Conservation (phyloP, 2,888 invertebrate species). For the Harpalus rubripes region DNA sequence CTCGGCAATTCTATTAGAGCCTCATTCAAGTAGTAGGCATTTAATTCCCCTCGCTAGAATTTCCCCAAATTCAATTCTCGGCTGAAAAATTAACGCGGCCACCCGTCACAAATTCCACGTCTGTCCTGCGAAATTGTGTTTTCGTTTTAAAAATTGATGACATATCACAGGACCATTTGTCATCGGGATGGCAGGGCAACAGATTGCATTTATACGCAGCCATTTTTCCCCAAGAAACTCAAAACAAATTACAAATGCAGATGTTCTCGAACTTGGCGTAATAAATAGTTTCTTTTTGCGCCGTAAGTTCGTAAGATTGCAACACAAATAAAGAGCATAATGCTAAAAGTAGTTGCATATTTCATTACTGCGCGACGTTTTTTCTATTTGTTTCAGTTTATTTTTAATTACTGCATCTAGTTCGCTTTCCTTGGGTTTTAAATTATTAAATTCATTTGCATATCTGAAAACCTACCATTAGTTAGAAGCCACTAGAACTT, state of each 20-base stretch:
- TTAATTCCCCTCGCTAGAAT: conserved; percentile 28
- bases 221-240: conserved; percentile 10
- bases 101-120: conserved; percentile 52
- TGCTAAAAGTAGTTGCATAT: conserved; percentile 43
- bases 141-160: conserved; percentile 56
- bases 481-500: conserved; percentile 47
- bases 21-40: conserved; percentile 16
- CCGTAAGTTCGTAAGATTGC: conserved; percentile 32
- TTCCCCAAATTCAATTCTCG: conserved; percentile 51
- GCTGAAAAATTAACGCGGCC: conserved; percentile 55
- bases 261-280: conserved; percentile 30
- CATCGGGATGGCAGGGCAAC: conserved; percentile 34
- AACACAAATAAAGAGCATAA: conserved; percentile 54
- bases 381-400: conserved; percentile 37
- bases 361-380: conserved; percentile 38
- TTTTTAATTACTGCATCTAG: conserved; percentile 59
- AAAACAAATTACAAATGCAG: conserved; percentile 45
- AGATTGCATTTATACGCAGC: conserved; percentile 27
- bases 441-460: conserved; percentile 60
- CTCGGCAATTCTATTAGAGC: conserved; percentile 19
- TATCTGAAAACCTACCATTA: conserved; percentile 33
- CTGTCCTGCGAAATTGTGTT: conserved; percentile 57
- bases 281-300: conserved; percentile 51
- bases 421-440: conserved; percentile 49
- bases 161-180: conserved; percentile 47